A percentile compares a stretch with the other conserved stretches of the same genome.
Evolutionary conservation across 2,888 invertebrate genomes (phyloP).

Genomic region (Parascotia fuliginaria): DNA sequence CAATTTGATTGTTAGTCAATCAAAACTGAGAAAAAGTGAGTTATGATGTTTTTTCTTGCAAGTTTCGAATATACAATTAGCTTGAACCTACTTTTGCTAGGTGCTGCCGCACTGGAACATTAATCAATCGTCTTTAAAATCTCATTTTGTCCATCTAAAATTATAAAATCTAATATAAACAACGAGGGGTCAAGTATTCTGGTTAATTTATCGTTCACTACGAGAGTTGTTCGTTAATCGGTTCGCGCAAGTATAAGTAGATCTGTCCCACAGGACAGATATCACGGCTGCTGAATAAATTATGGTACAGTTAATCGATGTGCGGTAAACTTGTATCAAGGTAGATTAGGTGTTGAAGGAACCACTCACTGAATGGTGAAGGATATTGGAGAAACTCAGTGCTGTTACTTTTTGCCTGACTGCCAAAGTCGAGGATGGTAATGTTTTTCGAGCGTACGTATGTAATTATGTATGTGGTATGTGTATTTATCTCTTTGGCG

Average conservation of each 20-base stretch:
- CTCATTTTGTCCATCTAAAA: too few species aligned
- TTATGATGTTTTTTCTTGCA: too few species aligned
- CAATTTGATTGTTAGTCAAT: too few species aligned
- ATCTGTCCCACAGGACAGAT: conserved; percentile 59
- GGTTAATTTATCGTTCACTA: conserved; percentile 45
- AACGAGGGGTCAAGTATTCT: conserved; percentile 30
- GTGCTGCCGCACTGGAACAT: too few species aligned
- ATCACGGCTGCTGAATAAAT: conserved; percentile 67
- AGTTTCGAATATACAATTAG: too few species aligned
- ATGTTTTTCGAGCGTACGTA: too few species aligned
- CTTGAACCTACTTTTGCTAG: too few species aligned
- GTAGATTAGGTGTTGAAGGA: not conserved
- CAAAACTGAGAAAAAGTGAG: too few species aligned
- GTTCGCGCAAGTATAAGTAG: conserved; percentile 61
- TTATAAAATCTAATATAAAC: conserved; percentile 18
- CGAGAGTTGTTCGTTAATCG: conserved; percentile 58
- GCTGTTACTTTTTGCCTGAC: not conserved
- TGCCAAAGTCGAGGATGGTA: too few species aligned
- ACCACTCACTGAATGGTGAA: not conserved
- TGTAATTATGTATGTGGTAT: too few species aligned
- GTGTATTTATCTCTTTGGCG: too few species aligned
- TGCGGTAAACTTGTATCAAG: conserved; percentile 43
- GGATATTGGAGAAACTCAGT: not conserved
- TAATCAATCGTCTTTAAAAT: too few species aligned
- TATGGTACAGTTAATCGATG: conserved; percentile 59